Evolutionary conservation across 1,140 invertebrate species (phyloP).

Genomic region (Drosophila ohnishii): DNA sequence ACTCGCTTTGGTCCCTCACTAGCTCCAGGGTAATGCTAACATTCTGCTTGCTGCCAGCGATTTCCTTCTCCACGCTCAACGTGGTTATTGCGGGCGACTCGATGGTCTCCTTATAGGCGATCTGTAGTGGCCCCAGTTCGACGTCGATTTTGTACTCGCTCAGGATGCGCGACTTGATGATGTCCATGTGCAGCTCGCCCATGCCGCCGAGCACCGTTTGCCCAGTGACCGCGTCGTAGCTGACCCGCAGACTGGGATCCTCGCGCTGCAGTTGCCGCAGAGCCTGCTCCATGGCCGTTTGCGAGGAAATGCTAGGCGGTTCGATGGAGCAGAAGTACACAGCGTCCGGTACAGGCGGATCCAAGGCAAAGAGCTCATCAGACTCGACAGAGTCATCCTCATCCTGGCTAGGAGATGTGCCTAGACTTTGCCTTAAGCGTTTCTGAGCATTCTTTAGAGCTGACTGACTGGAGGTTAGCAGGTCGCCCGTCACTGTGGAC

Average conservation of each 20-base stretch:
- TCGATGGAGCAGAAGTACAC: slow-evolving; percentile 99
- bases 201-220: slow-evolving; percentile 96
- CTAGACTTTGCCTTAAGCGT: slow-evolving; percentile 82
- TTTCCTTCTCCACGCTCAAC: slow-evolving; percentile 86
- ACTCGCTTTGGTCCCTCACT: slow-evolving; percentile 71
- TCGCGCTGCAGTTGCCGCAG: slow-evolving; percentile 93
- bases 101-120: slow-evolving; percentile 95
- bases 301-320: slow-evolving; percentile 90
- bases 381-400: slow-evolving; percentile 51
- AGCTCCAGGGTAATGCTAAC: slow-evolving; percentile 86
- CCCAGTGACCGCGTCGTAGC: slow-evolving; percentile 89
- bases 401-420: neutral
- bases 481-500: slow-evolving; percentile 92
- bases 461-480: slow-evolving; percentile 87
- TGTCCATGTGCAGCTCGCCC: slow-evolving; percentile 98
- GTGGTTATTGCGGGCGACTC: slow-evolving; percentile 84
- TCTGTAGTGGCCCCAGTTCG: slow-evolving; percentile 96
- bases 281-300: slow-evolving; percentile 91
- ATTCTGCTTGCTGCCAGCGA: slow-evolving; percentile 85
- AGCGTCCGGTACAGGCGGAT: slow-evolving; percentile 92
- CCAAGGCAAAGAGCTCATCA: slow-evolving; percentile 84
- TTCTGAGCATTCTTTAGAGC: slow-evolving; percentile 85
- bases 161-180: slow-evolving; percentile 93
- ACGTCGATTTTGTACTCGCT: slow-evolving; percentile 96
- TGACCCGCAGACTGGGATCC: slow-evolving; percentile 96